Percentiles rank a stretch among this genome's conserved stretches.
Conservation (phyloP, 2,113 vertebrate species). For the Coreoperca whiteheadi region DNA sequence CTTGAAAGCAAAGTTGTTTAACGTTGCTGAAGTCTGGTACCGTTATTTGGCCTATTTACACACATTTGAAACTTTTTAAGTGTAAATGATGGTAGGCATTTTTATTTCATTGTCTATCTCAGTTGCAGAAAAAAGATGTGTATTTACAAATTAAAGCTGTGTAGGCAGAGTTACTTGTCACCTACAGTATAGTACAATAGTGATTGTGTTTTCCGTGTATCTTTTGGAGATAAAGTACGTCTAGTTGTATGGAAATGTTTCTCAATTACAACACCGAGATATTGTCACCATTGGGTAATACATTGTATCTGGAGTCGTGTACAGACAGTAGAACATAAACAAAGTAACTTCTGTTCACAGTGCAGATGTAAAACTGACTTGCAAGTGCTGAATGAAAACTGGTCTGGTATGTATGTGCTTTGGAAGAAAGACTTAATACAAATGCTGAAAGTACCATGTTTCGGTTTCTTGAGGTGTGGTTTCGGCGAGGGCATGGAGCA, state of each 20-base stretch:
- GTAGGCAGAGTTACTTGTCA: neutral
- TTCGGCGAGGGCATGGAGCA: slow-evolving; percentile 87
- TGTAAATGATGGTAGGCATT: neutral
- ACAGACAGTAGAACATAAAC: neutral
- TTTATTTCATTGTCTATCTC: neutral
- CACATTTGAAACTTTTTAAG: neutral
- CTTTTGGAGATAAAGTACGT: neutral
- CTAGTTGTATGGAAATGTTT: neutral
- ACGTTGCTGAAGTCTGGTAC: too few species aligned
- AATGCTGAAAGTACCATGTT: slow-evolving; percentile 13
- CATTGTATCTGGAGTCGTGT: neutral
- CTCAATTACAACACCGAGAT: neutral
- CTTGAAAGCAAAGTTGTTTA: neutral
- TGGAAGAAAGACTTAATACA: neutral
- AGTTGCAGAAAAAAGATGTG: neutral
- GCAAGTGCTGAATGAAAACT: neutral
- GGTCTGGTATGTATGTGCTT: neutral
- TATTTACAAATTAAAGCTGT: neutral
- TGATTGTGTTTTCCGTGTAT: neutral
- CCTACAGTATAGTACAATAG: neutral
- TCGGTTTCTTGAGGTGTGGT: slow-evolving; percentile 80
- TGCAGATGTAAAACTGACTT: neutral
- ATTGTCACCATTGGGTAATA: neutral
- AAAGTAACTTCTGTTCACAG: neutral
- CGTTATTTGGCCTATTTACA: neutral